Conservation (phyloP, 2,888 invertebrate genomes). For the Agonum fuliginosum region DNA sequence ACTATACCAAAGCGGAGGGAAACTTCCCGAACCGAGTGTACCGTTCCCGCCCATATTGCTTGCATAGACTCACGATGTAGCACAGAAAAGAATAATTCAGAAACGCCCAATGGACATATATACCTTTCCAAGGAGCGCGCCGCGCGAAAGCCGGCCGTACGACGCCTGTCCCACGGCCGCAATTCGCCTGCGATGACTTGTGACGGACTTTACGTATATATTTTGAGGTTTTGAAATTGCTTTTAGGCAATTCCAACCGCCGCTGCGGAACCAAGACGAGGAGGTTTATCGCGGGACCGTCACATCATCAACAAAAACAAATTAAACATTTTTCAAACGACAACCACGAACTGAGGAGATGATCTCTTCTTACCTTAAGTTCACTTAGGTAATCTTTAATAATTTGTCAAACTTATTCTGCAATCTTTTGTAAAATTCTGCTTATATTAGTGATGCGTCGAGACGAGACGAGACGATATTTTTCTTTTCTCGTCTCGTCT, state of each 20-base stretch:
- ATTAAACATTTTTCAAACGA: conserved; percentile 31
- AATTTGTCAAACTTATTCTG: too few relatives aligned
- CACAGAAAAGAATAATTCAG: conserved; percentile 74
- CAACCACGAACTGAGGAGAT: too few relatives aligned
- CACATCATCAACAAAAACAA: not conserved
- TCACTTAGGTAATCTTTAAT: too few relatives aligned
- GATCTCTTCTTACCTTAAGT: too few relatives aligned
- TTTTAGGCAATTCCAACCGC: conserved; percentile 69
- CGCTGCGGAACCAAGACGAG: conserved; percentile 17
- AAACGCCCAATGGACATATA: conserved; percentile 74
- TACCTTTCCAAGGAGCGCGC: conserved; percentile 66
- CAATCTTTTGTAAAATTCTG: too few relatives aligned
- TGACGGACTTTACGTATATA: conserved; percentile 66
- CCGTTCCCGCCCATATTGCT: conserved; percentile 73
- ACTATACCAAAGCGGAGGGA: conserved; percentile 47
- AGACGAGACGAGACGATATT: too few relatives aligned
- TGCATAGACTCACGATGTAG: conserved; percentile 74
- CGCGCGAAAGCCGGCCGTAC: conserved; percentile 47
- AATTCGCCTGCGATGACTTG: not conserved
- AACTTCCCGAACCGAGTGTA: conserved; percentile 64
- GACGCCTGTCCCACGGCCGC: not conserved
- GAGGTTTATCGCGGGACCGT: conserved; percentile 21
- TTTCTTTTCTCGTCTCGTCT: too few relatives aligned
- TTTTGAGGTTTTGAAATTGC: conserved; percentile 71
- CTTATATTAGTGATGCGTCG: too few relatives aligned